Evolutionary conservation across 2,797 vertebrate genomes (phyloP), one percentile per base, ranked within the genome.

Genomic region (Onychomys torridus): DNA sequence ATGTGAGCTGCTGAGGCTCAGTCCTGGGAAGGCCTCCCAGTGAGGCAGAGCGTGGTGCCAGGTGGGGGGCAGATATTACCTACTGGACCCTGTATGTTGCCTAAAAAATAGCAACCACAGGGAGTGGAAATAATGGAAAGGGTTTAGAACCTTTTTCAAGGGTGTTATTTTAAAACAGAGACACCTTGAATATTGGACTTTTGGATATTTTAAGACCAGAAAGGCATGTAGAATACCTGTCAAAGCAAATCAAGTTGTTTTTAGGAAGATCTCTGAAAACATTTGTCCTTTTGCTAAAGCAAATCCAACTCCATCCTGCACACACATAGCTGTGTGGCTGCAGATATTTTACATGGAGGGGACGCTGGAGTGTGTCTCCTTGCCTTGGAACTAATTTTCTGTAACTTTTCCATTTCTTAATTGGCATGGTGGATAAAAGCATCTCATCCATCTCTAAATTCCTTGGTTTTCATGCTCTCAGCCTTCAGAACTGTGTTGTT

Each of bases 361-460:
- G 73, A 59, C 25, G 10, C 34, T 69, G 46, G 25, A 77, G 55
- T 57, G 69, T 71, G 78, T 90, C 65, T 82, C 17, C 11, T 52
- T 1, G 34, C n/a, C 57, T 90, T 89, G 40, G 65, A 85, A 71
- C 92, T 85, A 90, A 76, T 93, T 95, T 75, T 49, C 25, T 27
- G 59, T 83, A 61, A 84, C 79, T 49, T 94, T 93, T 82, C 57
- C 43, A 29, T 79, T 87, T 91, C 86, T 95, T 71, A 75, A 73
- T 46, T 65, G 75, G 75, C n/a, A 29, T 37, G 82, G 32, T 65
- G 91, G 46, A 23, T 92, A 49, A 73, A 77, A 92, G 52, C 52
- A 14, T 71, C n/a, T 78, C 4, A 57, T 25, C 17, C 27, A 0
- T 25, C 67, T 84, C 79, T 61, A 10, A 89, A 40, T 73, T 92